Evolutionary conservation across 2,888 invertebrate genomes (phyloP), one percentile per base, ranked within the genome.

Genomic region (Candidula unifasciata): DNA sequence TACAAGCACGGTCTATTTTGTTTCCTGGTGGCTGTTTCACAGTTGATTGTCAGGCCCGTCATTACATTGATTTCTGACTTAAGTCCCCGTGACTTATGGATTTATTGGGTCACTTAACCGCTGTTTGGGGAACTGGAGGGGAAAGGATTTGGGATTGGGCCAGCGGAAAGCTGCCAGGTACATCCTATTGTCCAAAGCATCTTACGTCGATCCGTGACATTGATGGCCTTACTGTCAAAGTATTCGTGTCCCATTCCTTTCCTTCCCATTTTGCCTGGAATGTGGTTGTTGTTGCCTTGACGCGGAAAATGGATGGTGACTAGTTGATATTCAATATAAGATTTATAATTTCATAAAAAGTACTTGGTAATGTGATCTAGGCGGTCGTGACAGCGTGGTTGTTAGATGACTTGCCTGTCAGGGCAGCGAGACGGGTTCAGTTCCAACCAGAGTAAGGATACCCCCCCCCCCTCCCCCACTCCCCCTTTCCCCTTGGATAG

Each of bases 31-130:
- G 35, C 18, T 44, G 44, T 27, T 52, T 44, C 18, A 13, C 44
- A 6, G 37, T 21, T 21, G 18, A 35, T 37, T 13, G 64, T 33
- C 13, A 78, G 21, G 78, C 37, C 66, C 13, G 66, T 68, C 54
- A 66, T 80, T 69, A 68, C 64, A 78, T 78, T 78, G 78, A 78
- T 78, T 78, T 64, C 78, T 37, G 78, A 35, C 78, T 78, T 78
- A 68, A 80, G 52, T 52, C 69, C 10, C 54, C 52, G 21, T 27
- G 80, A 52, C 66, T 33, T 54, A 80, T 80, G 18, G 80, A 80
- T 80, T 52, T 44, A 37, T 52, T 52, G 69, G n/a, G 37, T 27
- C 69, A 69, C 68, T 69, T 69, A 52, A 69, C 44, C 27, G 69
- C 80, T 69, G 18, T 64, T 37, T 16, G 37, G 68, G 44, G 35